These are phyloP conservation scores for Aelia acuminata DNA, from an alignment of 2,888 invertebrate species.

Conservation along the genomic window DNA sequence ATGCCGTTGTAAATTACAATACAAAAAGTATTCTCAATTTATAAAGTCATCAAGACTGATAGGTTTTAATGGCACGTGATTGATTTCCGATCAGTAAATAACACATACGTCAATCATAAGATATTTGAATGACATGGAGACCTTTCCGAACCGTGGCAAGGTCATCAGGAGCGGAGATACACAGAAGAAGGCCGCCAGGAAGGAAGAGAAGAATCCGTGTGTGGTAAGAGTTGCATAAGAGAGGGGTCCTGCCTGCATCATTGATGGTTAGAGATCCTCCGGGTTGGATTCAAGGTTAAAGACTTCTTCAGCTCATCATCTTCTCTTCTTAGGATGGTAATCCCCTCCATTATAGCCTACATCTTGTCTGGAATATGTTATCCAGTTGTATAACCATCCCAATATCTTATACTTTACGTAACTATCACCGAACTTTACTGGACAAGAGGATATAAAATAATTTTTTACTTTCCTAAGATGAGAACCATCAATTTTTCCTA, in stretches of 20 bases:
- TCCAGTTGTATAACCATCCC: no score
- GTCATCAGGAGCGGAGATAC: not conserved
- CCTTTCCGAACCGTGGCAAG: not conserved
- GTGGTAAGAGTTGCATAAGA: conserved; percentile 14
- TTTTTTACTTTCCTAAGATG: not conserved
- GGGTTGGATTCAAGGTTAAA: not conserved
- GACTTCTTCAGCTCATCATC: no score
- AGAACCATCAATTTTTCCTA: no score
- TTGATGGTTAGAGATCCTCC: not conserved
- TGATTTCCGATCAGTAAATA: no score
- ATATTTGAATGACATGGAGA: not conserved
- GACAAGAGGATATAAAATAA: not conserved
- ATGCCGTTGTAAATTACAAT: no score
- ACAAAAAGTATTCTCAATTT: no score
- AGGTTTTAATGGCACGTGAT: no score
- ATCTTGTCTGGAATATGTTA: no score
- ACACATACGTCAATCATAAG: no score
- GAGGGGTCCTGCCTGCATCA: not conserved
- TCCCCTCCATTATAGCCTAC: not conserved
- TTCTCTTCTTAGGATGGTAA: not conserved
- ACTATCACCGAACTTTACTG: not conserved
- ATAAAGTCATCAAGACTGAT: no score
- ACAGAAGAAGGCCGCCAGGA: not conserved
- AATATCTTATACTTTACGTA: not conserved
- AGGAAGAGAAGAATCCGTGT: not conserved